A percentile compares a stretch with the other conserved stretches of the same genome.
Conservation (phyloP, 2,888 invertebrate species). For the Limnephilus lunatus region DNA sequence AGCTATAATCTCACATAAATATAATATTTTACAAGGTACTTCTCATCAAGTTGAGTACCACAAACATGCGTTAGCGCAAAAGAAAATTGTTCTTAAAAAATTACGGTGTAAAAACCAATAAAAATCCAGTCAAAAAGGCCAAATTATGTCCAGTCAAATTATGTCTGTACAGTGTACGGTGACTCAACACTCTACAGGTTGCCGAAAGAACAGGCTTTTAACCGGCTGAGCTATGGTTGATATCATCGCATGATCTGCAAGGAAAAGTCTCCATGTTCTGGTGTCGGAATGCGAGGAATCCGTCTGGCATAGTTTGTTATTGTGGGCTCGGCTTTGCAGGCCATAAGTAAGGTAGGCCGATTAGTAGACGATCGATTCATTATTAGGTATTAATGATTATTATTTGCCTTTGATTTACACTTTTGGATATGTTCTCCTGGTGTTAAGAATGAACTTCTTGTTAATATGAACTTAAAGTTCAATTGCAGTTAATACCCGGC, state of each 20-base stretch:
- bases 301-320: conserved; percentile 7
- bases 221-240: not conserved
- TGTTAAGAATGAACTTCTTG: no score
- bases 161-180: no score
- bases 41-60: not conserved
- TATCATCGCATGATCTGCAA: conserved; percentile 9
- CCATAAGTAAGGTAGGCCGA: not conserved
- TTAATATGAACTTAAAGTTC: not conserved
- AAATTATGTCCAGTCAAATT: no score
- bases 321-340: conserved; percentile 1
- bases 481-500: not conserved
- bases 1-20: not conserved
- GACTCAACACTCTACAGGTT: not conserved
- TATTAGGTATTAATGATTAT: not conserved
- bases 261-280: conserved; percentile 13
- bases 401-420: not conserved
- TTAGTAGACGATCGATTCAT: not conserved
- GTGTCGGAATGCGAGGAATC: conserved; percentile 15
- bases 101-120: no score
- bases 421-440: not conserved
- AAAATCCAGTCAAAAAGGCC: not conserved
- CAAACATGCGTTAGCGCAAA: not conserved
- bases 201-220: not conserved
- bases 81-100: not conserved
- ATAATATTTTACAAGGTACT: no score